phyloP scores from a whole-genome alignment of 2,888 invertebrate species.

The Drosophila quinaria region DNA sequence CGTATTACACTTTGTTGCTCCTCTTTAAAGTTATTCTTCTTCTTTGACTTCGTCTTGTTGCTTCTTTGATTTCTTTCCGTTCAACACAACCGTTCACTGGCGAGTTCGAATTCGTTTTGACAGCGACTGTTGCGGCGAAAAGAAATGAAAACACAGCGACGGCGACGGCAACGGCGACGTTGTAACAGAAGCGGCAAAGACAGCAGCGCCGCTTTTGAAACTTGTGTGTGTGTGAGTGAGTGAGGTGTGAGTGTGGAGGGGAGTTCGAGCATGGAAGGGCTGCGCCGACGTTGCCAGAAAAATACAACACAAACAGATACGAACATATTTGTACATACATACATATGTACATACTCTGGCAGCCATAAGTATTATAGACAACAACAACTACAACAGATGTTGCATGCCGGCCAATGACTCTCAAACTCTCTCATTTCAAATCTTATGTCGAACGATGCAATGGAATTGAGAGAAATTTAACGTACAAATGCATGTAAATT shows the following conservation, averaged over 20 bases:
- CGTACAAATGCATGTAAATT: conserved; percentile 18
- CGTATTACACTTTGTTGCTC: conserved; percentile 53
- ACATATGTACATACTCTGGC: background rate
- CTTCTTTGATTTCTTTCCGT: conserved; percentile 44
- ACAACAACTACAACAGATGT: conserved; percentile 49
- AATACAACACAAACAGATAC: conserved; percentile 42
- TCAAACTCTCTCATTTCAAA: conserved; percentile 28
- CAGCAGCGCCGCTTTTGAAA: conserved; percentile 5
- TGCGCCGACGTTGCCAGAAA: conserved; percentile 54
- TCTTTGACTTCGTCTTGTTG: conserved; percentile 14
- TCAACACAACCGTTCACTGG: conserved; percentile 72
- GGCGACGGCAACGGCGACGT: conserved; percentile 28
- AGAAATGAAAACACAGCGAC: conserved; percentile 58
- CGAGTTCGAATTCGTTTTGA: conserved; percentile 78
- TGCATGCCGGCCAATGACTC: conserved; percentile 47
- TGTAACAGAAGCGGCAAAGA: conserved; percentile 43
- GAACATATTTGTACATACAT: conserved; percentile 18
- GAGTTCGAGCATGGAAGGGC: conserved; percentile 47
- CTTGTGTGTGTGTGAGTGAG: conserved; percentile 9
- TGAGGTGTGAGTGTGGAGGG: conserved; percentile 8
- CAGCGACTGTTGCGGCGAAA: conserved; percentile 43
- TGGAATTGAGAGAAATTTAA: conserved; percentile 37
- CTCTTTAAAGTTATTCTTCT: conserved; percentile 34
- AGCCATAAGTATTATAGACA: conserved; percentile 15
- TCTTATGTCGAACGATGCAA: conserved; percentile 21